These are phyloP conservation scores for Macrocentrus cingulum DNA, from an alignment of 1,140 invertebrate species.

Conservation along the genomic window DNA sequence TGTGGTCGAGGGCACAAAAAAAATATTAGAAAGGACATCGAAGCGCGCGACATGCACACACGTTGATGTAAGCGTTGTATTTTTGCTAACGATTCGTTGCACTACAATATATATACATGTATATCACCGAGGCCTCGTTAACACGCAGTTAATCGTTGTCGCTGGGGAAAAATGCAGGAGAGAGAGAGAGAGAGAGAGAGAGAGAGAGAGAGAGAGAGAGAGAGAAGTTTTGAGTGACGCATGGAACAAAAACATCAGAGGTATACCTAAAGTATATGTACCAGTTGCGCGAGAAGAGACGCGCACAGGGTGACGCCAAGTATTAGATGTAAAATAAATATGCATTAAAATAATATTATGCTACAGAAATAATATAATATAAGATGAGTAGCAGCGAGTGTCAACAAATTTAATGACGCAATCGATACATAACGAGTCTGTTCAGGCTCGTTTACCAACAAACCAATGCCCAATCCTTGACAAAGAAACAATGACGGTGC, in stretches of 20 bases:
- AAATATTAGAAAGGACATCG: conserved; percentile 16
- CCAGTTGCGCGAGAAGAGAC: conserved; percentile 29
- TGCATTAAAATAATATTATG: too few species aligned
- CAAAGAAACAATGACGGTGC: neutral
- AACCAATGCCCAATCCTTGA: neutral
- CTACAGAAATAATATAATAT: too few species aligned
- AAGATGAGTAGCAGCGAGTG: too few species aligned
- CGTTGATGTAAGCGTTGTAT: neutral
- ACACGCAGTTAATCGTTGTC: neutral
- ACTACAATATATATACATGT: neutral
- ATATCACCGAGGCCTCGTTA: neutral
- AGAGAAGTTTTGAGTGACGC: conserved; percentile 21
- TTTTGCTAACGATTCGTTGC: neutral
- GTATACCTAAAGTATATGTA: conserved; percentile 15
- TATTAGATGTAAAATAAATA: too few species aligned
- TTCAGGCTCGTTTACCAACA: too few species aligned
- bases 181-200: conserved; percentile 4
- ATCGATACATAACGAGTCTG: too few species aligned
- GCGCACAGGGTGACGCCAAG: conserved; percentile 24
- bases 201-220: conserved; percentile 2
- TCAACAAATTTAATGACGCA: too few species aligned
- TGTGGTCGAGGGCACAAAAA: neutral
- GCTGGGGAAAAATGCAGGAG: neutral
- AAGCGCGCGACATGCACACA: neutral
- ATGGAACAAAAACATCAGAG: conserved; percentile 24